Evolutionary conservation across 2,797 vertebrate species (phyloP).

Genomic region (Pantherophis vulpinus): DNA sequence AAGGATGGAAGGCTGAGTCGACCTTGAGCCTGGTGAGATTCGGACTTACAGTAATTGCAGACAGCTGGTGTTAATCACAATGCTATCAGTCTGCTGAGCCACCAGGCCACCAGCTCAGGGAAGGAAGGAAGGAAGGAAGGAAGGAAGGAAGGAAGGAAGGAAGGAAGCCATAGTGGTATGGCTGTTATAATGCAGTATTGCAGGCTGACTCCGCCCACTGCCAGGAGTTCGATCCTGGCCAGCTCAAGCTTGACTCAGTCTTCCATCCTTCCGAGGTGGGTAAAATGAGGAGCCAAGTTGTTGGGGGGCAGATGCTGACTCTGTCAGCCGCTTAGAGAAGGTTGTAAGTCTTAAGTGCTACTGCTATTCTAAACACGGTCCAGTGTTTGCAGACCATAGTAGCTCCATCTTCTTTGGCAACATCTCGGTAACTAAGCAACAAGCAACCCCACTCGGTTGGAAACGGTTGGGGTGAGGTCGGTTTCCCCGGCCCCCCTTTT

Average conservation of each 20-base stretch:
- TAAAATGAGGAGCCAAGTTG: background rate
- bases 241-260: background rate
- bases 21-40: too few species aligned
- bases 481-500: constrained; percentile 42
- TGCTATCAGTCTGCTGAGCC: too few species aligned
- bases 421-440: constrained; percentile 48
- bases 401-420: background rate
- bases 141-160: too few species aligned
- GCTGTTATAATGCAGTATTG: too few species aligned
- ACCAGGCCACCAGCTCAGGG: too few species aligned
- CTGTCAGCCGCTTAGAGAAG: background rate
- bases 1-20: too few species aligned
- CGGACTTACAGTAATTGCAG: too few species aligned
- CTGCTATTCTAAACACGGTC: background rate
- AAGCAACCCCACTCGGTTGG: background rate
- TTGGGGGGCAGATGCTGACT: background rate
- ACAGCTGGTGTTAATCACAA: too few species aligned
- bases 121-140: too few species aligned
- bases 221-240: background rate
- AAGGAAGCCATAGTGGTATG: too few species aligned
- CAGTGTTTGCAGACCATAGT: background rate
- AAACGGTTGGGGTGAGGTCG: constrained; percentile 41
- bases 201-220: background rate
- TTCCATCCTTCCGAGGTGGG: background rate
- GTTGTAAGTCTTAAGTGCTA: background rate